Evolutionary conservation across 2,888 invertebrate species (phyloP), one percentile per base, ranked within the genome.

Genomic region (Stramonita haemastoma): DNA sequence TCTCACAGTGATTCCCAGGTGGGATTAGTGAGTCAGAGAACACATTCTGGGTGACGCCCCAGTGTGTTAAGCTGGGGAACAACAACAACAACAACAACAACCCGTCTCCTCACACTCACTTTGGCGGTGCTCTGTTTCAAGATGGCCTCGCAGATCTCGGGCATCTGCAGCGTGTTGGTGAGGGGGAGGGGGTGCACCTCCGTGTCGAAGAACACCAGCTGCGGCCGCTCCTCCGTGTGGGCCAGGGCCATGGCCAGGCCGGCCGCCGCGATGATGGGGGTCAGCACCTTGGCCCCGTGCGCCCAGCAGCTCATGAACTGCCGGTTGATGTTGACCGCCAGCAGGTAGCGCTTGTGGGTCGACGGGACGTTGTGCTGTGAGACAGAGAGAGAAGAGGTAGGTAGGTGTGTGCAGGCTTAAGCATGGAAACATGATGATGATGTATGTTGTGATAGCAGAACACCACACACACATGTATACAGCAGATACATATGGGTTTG

Each of bases 271-370:
- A 89, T 87, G 70, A 89, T 46, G 95, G 96, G 96, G 22, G 95
- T 96, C 22, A 97, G 90, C 11, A 92, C 91, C 29, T 92, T 93
- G 29, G 92, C 90, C 17, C 95, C 95, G 46, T 93, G 93, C 0
- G 94, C 94, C 60, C 93, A 92, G 32, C 92, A 93, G 57, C 92
- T 92, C 36, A 95, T 91, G 94, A 96, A 95, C 66, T 94, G 93
- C 66, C 96, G 96, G 81, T 97, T 96, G 92, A 97, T 96, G 92
- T 97, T 97, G 29, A 97, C 96, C 0, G 97, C 97, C 60, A 97
- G 94, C 92, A 97, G 95, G 92, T 97, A 97, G 84, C 97, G 96
- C 91, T 97, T 96, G 22, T 96, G 96, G 4, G 97, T 97, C 0
- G 97, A 93, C 91, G 96, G 94, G 4, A 97, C 93, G 92, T 97